These are phyloP conservation scores for Myotis planiceps DNA, from an alignment of 2,797 vertebrate genomes.

Conservation along the genomic window DNA sequence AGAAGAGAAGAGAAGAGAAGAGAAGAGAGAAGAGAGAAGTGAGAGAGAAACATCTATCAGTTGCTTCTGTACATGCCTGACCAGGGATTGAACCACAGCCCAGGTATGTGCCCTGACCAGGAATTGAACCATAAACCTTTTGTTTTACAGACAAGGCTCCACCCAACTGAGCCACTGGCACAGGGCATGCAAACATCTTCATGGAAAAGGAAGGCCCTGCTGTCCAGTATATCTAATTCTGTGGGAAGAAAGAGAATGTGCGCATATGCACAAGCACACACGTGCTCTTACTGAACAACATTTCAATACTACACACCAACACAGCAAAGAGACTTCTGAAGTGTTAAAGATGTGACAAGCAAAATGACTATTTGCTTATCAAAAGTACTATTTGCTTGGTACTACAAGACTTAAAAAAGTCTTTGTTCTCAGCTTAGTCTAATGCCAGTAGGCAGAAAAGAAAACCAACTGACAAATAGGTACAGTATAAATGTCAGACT, in stretches of 20 bases:
- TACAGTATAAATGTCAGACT: neutral
- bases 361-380: neutral
- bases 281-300: neutral
- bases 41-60: neutral
- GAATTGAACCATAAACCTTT: neutral
- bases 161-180: neutral
- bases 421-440: neutral
- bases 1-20: too few species aligned
- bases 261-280: neutral
- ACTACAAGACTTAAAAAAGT: neutral
- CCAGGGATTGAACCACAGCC: too few species aligned
- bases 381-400: neutral
- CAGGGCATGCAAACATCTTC: neutral
- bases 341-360: neutral
- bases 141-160: neutral
- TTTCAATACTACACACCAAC: neutral
- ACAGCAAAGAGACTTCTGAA: neutral
- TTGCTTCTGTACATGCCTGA: too few species aligned
- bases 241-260: neutral
- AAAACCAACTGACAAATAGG: neutral
- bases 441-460: neutral
- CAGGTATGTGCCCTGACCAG: neutral
- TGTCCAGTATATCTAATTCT: neutral
- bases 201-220: neutral
- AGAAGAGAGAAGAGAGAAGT: too few species aligned